Evolutionary conservation across 1,140 invertebrate genomes (phyloP).

Genomic region (Cotesia chilonis): DNA sequence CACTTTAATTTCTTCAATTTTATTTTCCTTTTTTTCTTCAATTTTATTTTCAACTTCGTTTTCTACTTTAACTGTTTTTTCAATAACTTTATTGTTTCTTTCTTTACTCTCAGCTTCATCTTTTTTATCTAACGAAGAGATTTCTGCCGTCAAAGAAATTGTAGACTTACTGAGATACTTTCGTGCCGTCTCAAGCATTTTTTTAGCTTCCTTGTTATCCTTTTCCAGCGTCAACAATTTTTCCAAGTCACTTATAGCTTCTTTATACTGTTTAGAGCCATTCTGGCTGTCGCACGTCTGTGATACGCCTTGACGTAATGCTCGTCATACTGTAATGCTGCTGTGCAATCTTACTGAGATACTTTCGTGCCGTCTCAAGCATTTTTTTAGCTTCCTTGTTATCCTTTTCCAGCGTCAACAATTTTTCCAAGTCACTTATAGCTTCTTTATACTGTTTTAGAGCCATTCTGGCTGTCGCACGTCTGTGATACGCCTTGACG

Average conservation of each 20-base stretch:
- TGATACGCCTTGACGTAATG: conserved; percentile 84
- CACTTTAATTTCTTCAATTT: not conserved
- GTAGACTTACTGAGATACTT: conserved; percentile 61
- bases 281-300: conserved; percentile 75
- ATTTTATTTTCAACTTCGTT: conserved; percentile 20
- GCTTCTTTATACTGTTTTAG: conserved; percentile 73
- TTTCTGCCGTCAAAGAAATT: conserved; percentile 14
- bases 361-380: conserved; percentile 68
- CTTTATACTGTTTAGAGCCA: conserved; percentile 69
- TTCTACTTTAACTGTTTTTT: conserved; percentile 10
- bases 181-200: conserved; percentile 69
- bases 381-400: conserved; percentile 72
- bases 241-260: conserved; percentile 75
- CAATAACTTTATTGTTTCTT: conserved; percentile 9
- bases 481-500: conserved; percentile 81
- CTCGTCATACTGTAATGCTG: conserved; percentile 75
- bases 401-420: conserved; percentile 76
- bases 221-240: conserved; percentile 77
- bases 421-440: conserved; percentile 71
- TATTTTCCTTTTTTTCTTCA: conserved; percentile 10
- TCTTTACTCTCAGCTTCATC: conserved; percentile 44
- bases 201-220: conserved; percentile 71
- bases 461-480: conserved; percentile 74
- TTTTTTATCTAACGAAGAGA: conserved; percentile 33
- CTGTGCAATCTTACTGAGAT: conserved; percentile 75